phyloP scores from a whole-genome alignment of 2,888 invertebrate genomes.

The Thysanoteuthis rhombus region DNA sequence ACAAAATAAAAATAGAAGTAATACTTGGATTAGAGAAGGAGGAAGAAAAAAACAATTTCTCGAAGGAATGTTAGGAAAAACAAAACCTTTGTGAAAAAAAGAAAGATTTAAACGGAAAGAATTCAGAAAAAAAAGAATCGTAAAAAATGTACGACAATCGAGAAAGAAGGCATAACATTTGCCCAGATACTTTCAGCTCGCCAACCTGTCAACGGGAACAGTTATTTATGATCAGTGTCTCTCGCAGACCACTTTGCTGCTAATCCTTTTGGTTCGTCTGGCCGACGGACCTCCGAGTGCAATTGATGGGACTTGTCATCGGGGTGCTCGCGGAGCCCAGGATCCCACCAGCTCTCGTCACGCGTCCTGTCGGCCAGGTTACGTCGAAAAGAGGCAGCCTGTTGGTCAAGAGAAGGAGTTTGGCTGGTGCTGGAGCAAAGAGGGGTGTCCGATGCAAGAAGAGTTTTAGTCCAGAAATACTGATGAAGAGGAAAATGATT shows the following conservation, averaged over 20 bases:
- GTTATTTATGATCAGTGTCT: background rate
- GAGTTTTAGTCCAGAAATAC: background rate
- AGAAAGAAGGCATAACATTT: background rate
- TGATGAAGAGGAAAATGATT: too few species aligned
- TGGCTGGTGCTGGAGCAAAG: background rate
- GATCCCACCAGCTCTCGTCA: background rate
- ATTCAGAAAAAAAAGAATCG: too few species aligned
- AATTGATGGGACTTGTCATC: background rate
- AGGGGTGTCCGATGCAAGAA: background rate
- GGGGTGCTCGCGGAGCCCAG: background rate
- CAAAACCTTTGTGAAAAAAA: background rate
- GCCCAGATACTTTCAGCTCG: background rate
- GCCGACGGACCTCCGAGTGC: background rate
- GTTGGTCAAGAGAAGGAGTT: background rate
- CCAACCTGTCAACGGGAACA: background rate
- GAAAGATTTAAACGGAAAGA: too few species aligned
- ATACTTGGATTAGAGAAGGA: too few species aligned
- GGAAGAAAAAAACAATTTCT: too few species aligned
- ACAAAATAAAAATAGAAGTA: too few species aligned
- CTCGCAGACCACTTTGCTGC: background rate
- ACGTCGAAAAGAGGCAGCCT: background rate
- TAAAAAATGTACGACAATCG: background rate
- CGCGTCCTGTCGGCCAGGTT: background rate
- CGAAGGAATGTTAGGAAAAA: background rate
- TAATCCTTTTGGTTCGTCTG: background rate